A percentile compares a stretch with the other conserved stretches of the same genome.
These are phyloP conservation scores for Magallana nippona DNA, from an alignment of 2,888 invertebrate genomes.

Conservation along the genomic window DNA sequence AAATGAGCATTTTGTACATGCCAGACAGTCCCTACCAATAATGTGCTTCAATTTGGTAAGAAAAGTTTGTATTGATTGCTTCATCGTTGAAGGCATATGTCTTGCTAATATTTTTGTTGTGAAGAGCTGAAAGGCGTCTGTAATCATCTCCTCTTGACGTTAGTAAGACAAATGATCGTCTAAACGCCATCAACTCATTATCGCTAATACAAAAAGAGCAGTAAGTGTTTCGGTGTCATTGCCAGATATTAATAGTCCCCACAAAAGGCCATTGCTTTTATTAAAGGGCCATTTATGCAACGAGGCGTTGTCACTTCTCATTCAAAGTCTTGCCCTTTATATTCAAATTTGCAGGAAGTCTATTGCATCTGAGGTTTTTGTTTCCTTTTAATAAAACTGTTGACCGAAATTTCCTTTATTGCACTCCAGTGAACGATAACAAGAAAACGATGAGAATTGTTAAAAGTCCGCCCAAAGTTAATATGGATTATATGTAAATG, in stretches of 20 bases:
- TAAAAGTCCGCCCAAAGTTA: no score
- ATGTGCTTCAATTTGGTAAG: background rate
- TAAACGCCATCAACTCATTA: slow-evolving; percentile 32
- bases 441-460: no score
- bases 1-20: background rate
- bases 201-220: slow-evolving; percentile 30
- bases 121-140: background rate
- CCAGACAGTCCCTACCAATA: background rate
- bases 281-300: background rate
- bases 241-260: slow-evolving; percentile 1
- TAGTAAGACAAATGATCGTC: slow-evolving; percentile 27
- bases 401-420: no score
- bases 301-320: background rate
- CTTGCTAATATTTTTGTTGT: slow-evolving; percentile 31
- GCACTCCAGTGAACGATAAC: no score
- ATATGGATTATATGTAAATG: no score
- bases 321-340: background rate
- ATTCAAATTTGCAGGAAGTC: background rate
- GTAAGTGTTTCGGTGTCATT: slow-evolving; percentile 16
- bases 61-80: background rate
- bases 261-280: background rate
- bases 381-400: no score
- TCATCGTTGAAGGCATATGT: background rate
- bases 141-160: background rate
- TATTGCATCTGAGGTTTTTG: no score